phyloP scores from a whole-genome alignment of 2,113 vertebrate genomes.

The Lutjanus erythropterus region DNA sequence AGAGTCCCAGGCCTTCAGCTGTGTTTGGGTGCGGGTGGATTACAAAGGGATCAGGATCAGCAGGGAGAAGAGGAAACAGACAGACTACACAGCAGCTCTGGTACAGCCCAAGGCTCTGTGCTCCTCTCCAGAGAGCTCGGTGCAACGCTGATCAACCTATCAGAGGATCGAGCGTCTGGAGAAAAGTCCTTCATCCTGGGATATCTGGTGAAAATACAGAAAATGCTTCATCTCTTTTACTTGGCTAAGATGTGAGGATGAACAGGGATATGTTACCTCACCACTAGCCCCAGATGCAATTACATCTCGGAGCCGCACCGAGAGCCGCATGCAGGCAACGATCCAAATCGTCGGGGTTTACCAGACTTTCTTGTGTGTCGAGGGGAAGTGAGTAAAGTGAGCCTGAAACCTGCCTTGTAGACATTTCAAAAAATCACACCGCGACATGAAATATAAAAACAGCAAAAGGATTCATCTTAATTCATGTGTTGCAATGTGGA shows the following conservation, averaged over 20 bases:
- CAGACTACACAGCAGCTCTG: constrained; percentile 54
- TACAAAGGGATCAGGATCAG: constrained; percentile 63
- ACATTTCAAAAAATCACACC: constrained; percentile 38
- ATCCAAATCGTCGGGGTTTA: constrained; percentile 35
- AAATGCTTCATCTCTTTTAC: constrained; percentile 17
- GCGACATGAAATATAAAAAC: constrained; percentile 37
- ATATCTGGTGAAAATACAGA: constrained; percentile 48
- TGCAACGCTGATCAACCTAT: constrained; percentile 52
- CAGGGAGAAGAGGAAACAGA: constrained; percentile 49
- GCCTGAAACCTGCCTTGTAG: constrained; percentile 50
- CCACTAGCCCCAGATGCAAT: constrained; percentile 31
- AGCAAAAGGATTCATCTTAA: constrained; percentile 37
- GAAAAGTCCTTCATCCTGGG: constrained; percentile 33
- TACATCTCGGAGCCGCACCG: constrained; percentile 35
- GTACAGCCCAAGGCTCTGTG: constrained; percentile 61
- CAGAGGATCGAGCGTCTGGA: constrained; percentile 36
- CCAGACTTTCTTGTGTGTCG: constrained; percentile 21
- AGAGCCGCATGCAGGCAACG: constrained; percentile 15
- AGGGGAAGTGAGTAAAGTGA: constrained; percentile 36
- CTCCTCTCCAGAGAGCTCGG: constrained; percentile 55
- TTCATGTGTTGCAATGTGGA: constrained; percentile 22
- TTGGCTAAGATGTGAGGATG: constrained; percentile 32
- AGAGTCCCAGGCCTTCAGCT: constrained; percentile 32
- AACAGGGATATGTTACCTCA: constrained; percentile 29
- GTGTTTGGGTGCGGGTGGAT: constrained; percentile 60